Conservation (phyloP, 2,797 vertebrate genomes). For the Sardinella longiceps region DNA sequence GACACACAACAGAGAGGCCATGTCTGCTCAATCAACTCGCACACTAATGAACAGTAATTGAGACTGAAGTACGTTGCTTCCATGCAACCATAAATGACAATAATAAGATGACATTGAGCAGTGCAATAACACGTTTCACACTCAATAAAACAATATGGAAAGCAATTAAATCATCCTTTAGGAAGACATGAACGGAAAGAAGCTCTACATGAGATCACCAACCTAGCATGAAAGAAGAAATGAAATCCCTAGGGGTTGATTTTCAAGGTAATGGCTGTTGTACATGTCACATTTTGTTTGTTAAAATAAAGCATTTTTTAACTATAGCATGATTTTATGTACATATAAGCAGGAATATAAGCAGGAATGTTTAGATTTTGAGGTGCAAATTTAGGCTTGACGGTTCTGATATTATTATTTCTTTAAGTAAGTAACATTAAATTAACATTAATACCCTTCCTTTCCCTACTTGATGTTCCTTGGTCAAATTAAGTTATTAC, state of each 20-base stretch:
- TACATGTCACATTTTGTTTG: no score
- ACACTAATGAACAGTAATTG: constrained; percentile 21
- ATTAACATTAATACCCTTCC: no score
- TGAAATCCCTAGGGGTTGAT: neutral
- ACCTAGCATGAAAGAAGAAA: neutral
- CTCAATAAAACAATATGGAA: neutral
- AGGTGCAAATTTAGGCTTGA: no score
- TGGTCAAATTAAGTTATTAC: no score
- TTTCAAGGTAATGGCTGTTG: neutral
- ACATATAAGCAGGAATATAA: no score
- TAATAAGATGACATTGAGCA: neutral
- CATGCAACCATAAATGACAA: neutral
- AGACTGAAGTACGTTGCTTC: neutral
- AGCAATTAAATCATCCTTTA: neutral
- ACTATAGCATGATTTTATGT: no score
- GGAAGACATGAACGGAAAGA: neutral
- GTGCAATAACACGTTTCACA: neutral
- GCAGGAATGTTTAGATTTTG: no score
- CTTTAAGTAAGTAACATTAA: no score
- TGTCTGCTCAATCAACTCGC: neutral
- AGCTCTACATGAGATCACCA: neutral
- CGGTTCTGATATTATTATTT: no score
- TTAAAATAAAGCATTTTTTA: no score
- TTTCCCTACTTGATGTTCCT: no score
- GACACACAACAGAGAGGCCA: neutral